Conservation (phyloP, 2,888 invertebrate species). For the Cerastis rubricosa region DNA sequence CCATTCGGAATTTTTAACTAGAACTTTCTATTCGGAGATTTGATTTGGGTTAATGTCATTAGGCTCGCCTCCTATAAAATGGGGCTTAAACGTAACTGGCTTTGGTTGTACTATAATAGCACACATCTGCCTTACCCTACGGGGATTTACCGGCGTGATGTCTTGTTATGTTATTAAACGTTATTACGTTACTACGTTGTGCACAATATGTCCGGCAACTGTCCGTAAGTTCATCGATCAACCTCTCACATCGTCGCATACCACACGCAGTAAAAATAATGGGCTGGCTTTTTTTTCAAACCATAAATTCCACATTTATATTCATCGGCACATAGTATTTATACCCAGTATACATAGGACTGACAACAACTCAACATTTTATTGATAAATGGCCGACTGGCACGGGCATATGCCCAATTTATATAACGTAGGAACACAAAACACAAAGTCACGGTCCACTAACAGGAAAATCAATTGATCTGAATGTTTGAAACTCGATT, state of each 20-base stretch:
- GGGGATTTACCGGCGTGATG: neutral
- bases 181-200: no score
- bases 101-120: neutral
- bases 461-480: slow-evolving; percentile 59
- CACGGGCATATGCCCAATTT: slow-evolving; percentile 53
- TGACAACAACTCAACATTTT: slow-evolving; percentile 58
- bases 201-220: neutral
- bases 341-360: slow-evolving; percentile 45
- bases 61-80: neutral
- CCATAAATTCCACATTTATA: slow-evolving; percentile 1
- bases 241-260: neutral
- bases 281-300: neutral
- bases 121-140: neutral
- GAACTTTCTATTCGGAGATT: no score
- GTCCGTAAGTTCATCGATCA: neutral
- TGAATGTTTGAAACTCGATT: slow-evolving; percentile 61
- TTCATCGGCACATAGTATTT: slow-evolving; percentile 23
- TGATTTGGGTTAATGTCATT: neutral
- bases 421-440: slow-evolving; percentile 58
- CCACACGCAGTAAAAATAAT: neutral
- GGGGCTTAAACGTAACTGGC: neutral
- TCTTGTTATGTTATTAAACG: no score
- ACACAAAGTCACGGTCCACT: slow-evolving; percentile 59
- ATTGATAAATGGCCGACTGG: slow-evolving; percentile 65
- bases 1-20: no score